Evolutionary conservation across 2,888 invertebrate species (phyloP).

Genomic region (Panzeria rudis): DNA sequence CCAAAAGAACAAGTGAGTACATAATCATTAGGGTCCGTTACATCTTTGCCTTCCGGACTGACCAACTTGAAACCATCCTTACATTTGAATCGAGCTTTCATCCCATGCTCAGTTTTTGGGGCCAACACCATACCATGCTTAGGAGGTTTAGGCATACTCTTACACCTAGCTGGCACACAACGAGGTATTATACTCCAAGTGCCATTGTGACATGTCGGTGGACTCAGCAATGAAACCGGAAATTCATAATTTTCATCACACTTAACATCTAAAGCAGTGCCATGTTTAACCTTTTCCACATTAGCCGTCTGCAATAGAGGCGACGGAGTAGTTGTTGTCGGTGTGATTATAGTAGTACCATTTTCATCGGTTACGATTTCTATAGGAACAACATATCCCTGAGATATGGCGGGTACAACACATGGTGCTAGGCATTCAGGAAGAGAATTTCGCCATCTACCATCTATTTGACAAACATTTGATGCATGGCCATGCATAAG

Average conservation of each 20-base stretch:
- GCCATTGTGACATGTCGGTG: slow-evolving; percentile 95
- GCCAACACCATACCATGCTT: slow-evolving; percentile 98
- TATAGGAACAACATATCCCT: slow-evolving; percentile 89
- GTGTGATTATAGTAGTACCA: slow-evolving; percentile 79
- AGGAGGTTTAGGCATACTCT: slow-evolving; percentile 92
- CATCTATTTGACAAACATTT: slow-evolving; percentile 96
- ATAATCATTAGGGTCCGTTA: slow-evolving; percentile 85
- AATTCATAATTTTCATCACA: slow-evolving; percentile 95
- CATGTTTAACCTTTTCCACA: slow-evolving; percentile 87
- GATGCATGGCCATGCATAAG: slow-evolving; percentile 94
- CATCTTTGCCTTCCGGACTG: slow-evolving; percentile 86
- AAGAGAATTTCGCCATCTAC: slow-evolving; percentile 96
- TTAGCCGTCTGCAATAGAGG: slow-evolving; percentile 75
- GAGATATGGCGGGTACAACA: slow-evolving; percentile 94
- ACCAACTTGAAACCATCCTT: slow-evolving; percentile 95
- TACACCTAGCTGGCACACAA: slow-evolving; percentile 92
- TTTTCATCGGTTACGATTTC: slow-evolving; percentile 82
- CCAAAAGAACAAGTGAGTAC: slow-evolving; percentile 96
- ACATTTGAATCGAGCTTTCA: slow-evolving; percentile 96
- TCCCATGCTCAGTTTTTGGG: slow-evolving; percentile 98
- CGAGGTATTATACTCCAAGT: slow-evolving; percentile 97
- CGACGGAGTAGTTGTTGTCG: slow-evolving; percentile 79
- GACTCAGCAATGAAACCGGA: slow-evolving; percentile 88
- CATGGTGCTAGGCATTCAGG: slow-evolving; percentile 97
- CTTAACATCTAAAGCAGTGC: slow-evolving; percentile 89